These are phyloP conservation scores for Pharmacophagus antenor DNA, from an alignment of 2,888 invertebrate genomes.

Conservation along the genomic window DNA sequence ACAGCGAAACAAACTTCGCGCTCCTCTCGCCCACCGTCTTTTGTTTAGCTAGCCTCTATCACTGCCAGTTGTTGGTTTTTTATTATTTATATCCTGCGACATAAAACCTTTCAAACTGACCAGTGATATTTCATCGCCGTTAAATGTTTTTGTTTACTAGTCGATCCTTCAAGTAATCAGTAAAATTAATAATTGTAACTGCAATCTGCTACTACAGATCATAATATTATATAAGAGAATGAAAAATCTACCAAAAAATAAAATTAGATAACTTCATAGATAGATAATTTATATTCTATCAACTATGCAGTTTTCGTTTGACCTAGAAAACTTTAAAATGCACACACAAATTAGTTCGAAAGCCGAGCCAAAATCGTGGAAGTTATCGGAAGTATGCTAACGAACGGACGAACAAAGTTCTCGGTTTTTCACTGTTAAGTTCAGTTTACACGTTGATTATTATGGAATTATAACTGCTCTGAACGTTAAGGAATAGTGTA, in stretches of 20 bases:
- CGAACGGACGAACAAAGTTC: conserved; percentile 33
- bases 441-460: conserved; percentile 42
- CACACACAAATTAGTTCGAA: conserved; percentile 11
- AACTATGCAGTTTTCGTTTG: neutral
- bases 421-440: conserved; percentile 36
- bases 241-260: neutral
- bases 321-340: conserved; percentile 21
- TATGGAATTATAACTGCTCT: conserved; percentile 40
- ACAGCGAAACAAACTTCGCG: conserved; percentile 27
- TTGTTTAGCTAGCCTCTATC: conserved; percentile 19
- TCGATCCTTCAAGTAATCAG: no score
- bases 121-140: no score
- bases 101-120: no score
- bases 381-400: conserved; percentile 35
- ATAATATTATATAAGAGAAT: neutral
- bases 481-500: no score
- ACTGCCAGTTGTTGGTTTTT: neutral
- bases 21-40: conserved; percentile 26
- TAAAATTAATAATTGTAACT: no score
- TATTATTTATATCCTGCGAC: neutral
- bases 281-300: neutral
- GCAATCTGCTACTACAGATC: neutral
- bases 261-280: neutral
- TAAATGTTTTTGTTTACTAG: no score
- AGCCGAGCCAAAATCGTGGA: conserved; percentile 12